Evolutionary conservation across 2,113 vertebrate species (phyloP).

Genomic region (Perca flavescens): DNA sequence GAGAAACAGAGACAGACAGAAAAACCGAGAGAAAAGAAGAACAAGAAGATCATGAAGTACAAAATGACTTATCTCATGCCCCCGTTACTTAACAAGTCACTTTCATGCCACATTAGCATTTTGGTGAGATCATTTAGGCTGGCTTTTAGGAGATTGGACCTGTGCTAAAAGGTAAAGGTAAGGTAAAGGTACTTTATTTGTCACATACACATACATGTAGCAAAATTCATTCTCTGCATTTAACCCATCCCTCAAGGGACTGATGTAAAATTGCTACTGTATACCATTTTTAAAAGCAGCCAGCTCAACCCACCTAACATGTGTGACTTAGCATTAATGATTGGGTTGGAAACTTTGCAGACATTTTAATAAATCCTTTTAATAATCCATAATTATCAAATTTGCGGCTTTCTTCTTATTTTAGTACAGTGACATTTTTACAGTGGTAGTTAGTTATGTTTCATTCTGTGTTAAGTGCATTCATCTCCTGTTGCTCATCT

Average conservation of each 20-base stretch:
- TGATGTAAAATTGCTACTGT: neutral
- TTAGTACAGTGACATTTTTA: neutral
- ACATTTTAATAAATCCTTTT: neutral
- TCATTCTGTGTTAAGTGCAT: neutral
- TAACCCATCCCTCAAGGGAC: too few relatives aligned
- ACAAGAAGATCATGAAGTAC: neutral
- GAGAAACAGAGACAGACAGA: constrained; percentile 4
- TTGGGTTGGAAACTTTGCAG: neutral
- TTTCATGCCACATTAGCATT: constrained; percentile 19
- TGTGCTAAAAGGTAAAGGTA: too few relatives aligned
- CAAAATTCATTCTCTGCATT: too few relatives aligned
- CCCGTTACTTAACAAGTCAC: neutral
- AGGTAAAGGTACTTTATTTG: too few relatives aligned
- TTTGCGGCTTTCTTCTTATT: neutral
- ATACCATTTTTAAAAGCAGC: neutral
- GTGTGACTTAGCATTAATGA: neutral
- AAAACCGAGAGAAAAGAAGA: neutral
- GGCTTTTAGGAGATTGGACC: constrained; percentile 14
- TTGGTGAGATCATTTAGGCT: neutral
- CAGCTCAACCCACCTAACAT: neutral
- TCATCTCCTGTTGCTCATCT: neutral
- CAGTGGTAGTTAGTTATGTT: neutral
- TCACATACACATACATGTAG: too few relatives aligned
- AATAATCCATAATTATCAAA: neutral
- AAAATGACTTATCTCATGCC: neutral